These are phyloP conservation scores for Lepisosteus oculatus DNA, from an alignment of 2,113 vertebrate species.

Conservation along the genomic window DNA sequence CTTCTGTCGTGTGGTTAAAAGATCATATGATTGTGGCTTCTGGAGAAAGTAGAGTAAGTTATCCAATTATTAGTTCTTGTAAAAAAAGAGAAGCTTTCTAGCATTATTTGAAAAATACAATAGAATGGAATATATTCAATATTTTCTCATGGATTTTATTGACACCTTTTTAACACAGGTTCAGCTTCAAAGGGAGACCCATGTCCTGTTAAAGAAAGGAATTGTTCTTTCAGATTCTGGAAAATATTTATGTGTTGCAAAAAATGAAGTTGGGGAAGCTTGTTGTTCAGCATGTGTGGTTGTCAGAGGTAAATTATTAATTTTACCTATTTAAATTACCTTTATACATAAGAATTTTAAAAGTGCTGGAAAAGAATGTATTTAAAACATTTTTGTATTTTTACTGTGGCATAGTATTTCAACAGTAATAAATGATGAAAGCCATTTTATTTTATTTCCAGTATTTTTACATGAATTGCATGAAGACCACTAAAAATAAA, in stretches of 20 bases:
- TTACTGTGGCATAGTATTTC: too few relatives aligned
- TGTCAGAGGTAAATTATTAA: slow-evolving; percentile 43
- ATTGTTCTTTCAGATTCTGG: slow-evolving; percentile 41
- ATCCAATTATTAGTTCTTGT: too few relatives aligned
- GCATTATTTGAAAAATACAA: too few relatives aligned
- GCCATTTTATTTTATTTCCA: too few relatives aligned
- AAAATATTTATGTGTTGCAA: slow-evolving; percentile 44
- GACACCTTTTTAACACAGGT: slow-evolving; percentile 25
- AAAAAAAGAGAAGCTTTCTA: too few relatives aligned
- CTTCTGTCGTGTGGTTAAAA: slow-evolving; percentile 42
- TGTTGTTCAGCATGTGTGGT: slow-evolving; percentile 41
- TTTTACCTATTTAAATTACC: too few relatives aligned
- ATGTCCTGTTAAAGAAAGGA: slow-evolving; percentile 50
- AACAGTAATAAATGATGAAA: too few relatives aligned
- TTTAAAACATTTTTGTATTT: too few relatives aligned
- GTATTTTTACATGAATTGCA: too few relatives aligned
- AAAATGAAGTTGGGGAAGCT: slow-evolving; percentile 44
- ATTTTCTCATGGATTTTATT: not conserved
- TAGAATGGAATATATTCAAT: not conserved
- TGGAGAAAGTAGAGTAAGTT: slow-evolving; percentile 24
- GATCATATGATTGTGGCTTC: slow-evolving; percentile 29
- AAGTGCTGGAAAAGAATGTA: too few relatives aligned
- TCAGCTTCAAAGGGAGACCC: slow-evolving; percentile 47
- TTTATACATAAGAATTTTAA: too few relatives aligned
- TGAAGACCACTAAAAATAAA: too few relatives aligned